Percentiles rank a stretch among this genome's conserved stretches.
Conservation (phyloP, 2,797 vertebrate species). For the Lindbergichthys nudifrons region DNA sequence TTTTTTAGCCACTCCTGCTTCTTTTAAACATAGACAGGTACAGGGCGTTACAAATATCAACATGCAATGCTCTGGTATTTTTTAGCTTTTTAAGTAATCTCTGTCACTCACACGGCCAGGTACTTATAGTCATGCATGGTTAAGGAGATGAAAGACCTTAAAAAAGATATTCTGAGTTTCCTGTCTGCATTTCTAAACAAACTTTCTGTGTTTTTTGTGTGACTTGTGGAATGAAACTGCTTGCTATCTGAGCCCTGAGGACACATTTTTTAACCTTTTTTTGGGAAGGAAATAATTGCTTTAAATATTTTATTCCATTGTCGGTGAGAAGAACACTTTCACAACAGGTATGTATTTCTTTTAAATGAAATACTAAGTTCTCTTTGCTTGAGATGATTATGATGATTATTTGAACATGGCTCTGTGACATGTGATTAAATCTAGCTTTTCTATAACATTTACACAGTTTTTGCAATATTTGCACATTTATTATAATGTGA, state of each 20-base stretch:
- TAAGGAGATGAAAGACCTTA: conserved; percentile 82
- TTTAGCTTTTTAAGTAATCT: conserved; percentile 78
- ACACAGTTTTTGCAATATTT: not conserved
- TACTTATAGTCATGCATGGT: conserved; percentile 79
- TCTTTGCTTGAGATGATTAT: conserved; percentile 13
- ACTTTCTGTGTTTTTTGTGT: conserved; percentile 65
- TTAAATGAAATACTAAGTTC: not conserved
- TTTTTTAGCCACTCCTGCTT: conserved; percentile 71
- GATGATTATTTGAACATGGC: not conserved
- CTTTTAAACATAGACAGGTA: conserved; percentile 72
- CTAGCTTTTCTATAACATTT: not conserved
- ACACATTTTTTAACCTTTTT: conserved; percentile 43
- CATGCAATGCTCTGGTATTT: conserved; percentile 77
- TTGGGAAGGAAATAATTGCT: conserved; percentile 19
- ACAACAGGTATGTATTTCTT: conserved; percentile 79
- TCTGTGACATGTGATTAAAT: conserved; percentile 16
- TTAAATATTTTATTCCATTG: conserved; percentile 45
- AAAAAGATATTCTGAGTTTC: conserved; percentile 61
- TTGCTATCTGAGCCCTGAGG: conserved; percentile 53
- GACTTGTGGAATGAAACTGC: conserved; percentile 73
- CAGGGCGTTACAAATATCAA: conserved; percentile 79
- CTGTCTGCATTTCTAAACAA: conserved; percentile 46
- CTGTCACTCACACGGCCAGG: conserved; percentile 60
- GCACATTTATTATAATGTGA: conserved; percentile 1
- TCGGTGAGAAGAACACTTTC: conserved; percentile 54